Evolutionary conservation across 2,113 vertebrate genomes (phyloP), one percentile per base, ranked within the genome.

Genomic region (Varanus salvator): DNA sequence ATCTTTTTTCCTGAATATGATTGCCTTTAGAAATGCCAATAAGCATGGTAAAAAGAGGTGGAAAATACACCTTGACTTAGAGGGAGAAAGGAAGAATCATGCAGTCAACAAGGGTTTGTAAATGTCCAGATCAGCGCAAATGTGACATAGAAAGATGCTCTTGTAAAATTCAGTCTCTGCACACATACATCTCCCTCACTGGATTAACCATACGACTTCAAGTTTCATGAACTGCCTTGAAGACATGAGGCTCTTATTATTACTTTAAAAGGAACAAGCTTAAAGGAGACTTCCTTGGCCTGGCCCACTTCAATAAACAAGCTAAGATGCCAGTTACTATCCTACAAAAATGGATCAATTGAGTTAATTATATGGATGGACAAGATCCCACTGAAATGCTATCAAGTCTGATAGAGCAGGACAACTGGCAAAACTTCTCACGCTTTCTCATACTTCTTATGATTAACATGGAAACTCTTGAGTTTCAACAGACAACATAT

Each of bases 351-450:
- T 50, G 94, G 80, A 89, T n/a, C 80, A 94, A 86, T 0, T 68
- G 77, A 74, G 88, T 76, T 89, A 93, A 88, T 93, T 93, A 89
- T 38, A 93, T 48, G 93, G 92, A 95, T 84, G 87, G 90, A 93
- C 87, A 94, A 94, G 96, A 95, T 0, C 54, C 1, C 89, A 78
- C 21, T 93, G 95, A 91, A 29, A 95, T 88, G 89, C 93, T 85
- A 90, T 66, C 82, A 90, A 23, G 8, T 48, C 80, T 83, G 68
- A 76, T 83, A 88, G 82, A 76, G 89, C 87, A 52, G 52, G 87
- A 83, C 78, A 81, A 48, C 19, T 90, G 83, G 88, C 87, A 90
- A 68, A 84, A 84, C 78, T 66, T 87, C n/a, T 68, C 84, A 85
- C 90, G 91, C 88, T 54, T 91, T 92, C 66, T 66, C 54, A 69